Evolutionary conservation across 2,113 vertebrate species (phyloP), one percentile per base, ranked within the genome.

Genomic region (Cairina moschata): DNA sequence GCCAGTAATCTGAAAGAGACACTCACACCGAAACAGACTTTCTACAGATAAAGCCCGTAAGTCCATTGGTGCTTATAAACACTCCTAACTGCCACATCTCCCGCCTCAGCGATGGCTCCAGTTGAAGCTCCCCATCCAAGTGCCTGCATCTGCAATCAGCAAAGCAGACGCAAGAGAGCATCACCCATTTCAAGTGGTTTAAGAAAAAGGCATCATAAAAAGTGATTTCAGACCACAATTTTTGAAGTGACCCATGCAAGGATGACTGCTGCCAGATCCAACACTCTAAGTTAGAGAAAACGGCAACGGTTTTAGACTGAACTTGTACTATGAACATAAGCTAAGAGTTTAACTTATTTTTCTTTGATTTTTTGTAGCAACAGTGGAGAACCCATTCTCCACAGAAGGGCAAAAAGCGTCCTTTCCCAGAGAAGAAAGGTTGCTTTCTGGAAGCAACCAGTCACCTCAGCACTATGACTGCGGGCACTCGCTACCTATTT

Each of bases 401-500:
- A 73, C 29, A 79, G 34, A 38, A 25, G 26, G 6, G 32, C n/a
- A 83, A 65, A 82, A 38, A 6, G 42, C 21, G 85, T 12, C 38
- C 12, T 21, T 31, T 38, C n/a, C 18, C 0, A 0, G 62, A 40
- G 29, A 52, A 72, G 31, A 25, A 73, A 46, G 1, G n/a, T 26
- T 87, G 31, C 18, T 44, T 82, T 59, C 66, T 59, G 58, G 25
- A 88, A 77, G 36, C 29, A 93, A 40, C 7, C 40, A 48, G 5
- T 8, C 15, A 52, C 25, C 29, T 72, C 60, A 38, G 20, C 9
- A 20, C 26, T 58, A 55, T n/a, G 52, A 18, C 7, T 75, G 72
- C 42, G 55, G 83, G 42, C 16, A 13, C 8, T 81, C 25, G 32
- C 26, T 54, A 92, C 4, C 12, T 0, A 0, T 40, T 46, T 17